Base-by-base conservation (phyloP, 2,113 vertebrate genomes). In the Probosciger aterrimus region DNA sequence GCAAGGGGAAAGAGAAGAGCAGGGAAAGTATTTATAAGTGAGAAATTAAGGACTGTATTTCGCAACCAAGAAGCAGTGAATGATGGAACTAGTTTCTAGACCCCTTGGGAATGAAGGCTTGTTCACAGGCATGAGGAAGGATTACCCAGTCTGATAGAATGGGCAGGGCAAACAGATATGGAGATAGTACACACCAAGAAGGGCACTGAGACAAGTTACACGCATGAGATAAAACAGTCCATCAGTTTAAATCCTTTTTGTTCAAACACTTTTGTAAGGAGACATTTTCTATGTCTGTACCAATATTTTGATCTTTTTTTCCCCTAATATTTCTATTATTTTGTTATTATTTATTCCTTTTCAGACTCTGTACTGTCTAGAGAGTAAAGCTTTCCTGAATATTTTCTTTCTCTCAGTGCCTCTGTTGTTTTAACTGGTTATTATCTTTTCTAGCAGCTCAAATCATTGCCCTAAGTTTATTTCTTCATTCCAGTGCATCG, bases 401-500 rank as follows among this genome's bases (percentile, higher is more conserved):
- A 28, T 69, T 59, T 70, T 68, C 15, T 65, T 81, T 73, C 20
- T 62, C 30, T 67, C 23, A 43, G 25, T 67, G 10, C 2, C 37
- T 65, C 47, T 30, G 4, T 18, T 80, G 46, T n/a, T 31, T 78
- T 70, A 90, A 59, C 25, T 68, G 52, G 23, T 37, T 70, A 52
- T 27, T 60, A 60, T 17, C 10, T 75, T 53, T 64, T 47, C 33
- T 31, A 52, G 25, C 43, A 74, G 28, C 55, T 65, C 41, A 75
- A 94, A 89, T 11, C 3, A 4, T 59, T 80, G 50, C 19, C 75
- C 44, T 50, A 69, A 63, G 10, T 39, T 91, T 30, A 87, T 14
- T 86, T 63, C 47, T 94, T 44, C 59, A 52, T 94, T 92, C n/a
- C 27, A 27, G 18, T 37, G 53, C 67, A 82, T 81, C 25, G 60